phyloP scores from a whole-genome alignment of 2,888 invertebrate species.

The Charanyca ferruginea region DNA sequence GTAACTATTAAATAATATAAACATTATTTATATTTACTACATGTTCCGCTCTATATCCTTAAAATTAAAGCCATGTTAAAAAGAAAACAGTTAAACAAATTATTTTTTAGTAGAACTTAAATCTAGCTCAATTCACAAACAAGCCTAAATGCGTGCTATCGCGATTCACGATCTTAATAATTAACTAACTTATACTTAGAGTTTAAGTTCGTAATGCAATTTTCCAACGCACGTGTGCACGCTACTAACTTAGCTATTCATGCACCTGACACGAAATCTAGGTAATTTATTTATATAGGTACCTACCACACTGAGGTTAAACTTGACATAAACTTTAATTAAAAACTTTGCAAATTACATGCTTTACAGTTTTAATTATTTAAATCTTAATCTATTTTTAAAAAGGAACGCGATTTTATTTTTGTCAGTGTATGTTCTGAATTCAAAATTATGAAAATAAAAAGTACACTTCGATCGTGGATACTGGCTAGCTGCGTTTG shows the following conservation, averaged over 20 bases:
- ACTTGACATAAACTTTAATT: constrained; percentile 53
- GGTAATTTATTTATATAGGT: constrained; percentile 48
- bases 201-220: constrained; percentile 30
- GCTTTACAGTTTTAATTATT: constrained; percentile 16
- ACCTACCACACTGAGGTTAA: constrained; percentile 31
- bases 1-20: no score
- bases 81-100: no score
- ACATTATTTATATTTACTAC: no score
- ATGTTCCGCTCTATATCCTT: no score
- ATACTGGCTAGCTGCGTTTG: background rate
- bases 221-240: constrained; percentile 36
- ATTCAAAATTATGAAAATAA: constrained; percentile 3
- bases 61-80: no score
- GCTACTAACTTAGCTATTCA: constrained; percentile 43
- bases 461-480: no score
- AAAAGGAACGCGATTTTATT: constrained; percentile 23
- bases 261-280: constrained; percentile 51
- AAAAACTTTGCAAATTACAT: constrained; percentile 36
- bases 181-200: constrained; percentile 18
- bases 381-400: constrained; percentile 27
- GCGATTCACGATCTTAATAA: constrained; percentile 8
- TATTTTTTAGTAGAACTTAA: no score
- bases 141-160: background rate
- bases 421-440: constrained; percentile 21
- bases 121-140: no score